Base-by-base conservation (phyloP, 2,113 vertebrate species). In the Chelonoidis abingdonii region DNA sequence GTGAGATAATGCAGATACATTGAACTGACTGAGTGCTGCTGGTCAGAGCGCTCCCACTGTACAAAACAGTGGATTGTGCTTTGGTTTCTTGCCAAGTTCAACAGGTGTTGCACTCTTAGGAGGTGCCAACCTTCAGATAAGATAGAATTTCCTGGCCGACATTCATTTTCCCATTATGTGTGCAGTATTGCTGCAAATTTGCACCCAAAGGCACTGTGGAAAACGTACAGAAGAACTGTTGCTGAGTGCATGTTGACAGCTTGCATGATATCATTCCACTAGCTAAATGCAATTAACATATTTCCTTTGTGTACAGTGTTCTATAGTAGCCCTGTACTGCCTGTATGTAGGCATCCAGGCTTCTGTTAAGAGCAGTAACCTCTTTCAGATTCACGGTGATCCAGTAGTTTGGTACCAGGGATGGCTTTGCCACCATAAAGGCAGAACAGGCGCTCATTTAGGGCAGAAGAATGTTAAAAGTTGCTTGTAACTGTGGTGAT, bases 71-170 rank as follows among this genome's bases (percentile, higher is more conserved):
- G 75, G 50, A 50, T 27, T 69, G 6, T 6, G 38, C 53, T 92
- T 82, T 97, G 94, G 76, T 65, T 86, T 84, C 81, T 57, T 94
- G 93, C 95, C 96, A 96, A 57, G 57, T 93, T 80, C 94, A 94
- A 92, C 90, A 94, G 49, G 80, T 95, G 72, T 78, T 94, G 76
- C 7, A 29, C 85, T 92, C 90, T 95, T 62, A 83, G 85, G 94
- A 96, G 95, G 89, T 56, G 86, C 80, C 94, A 91, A 49, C 56
- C 72, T 50, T 53, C 56, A 89, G 95, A 95, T 95, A 96, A 96
- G 93, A 38, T 82, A 83, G 1, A 1, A 27, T 90, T 93, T 72
- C 79, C 72, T 93, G 80, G 41, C 78, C 31, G 50, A 38, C 44
- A 5, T 92, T 93, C 93, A 56, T 95, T 88, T 49, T 93, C 1